Evolutionary conservation across 2,888 invertebrate species (phyloP).

Genomic region (Drosophila anceps): DNA sequence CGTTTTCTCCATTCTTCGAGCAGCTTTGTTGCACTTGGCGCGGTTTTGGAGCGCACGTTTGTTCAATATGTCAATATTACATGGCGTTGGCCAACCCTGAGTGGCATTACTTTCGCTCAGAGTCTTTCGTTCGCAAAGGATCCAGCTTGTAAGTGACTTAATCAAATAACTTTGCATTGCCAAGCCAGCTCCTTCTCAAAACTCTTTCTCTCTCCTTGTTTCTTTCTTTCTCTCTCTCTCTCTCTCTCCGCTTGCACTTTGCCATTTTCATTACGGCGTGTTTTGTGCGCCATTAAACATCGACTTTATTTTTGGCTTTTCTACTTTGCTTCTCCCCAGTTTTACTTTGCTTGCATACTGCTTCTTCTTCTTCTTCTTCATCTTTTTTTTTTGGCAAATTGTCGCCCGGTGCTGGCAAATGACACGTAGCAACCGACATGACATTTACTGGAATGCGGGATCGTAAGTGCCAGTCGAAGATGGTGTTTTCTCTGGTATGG

Average conservation of each 20-base stretch:
- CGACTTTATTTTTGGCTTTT: conserved; percentile 68
- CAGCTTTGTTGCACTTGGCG: conserved; percentile 60
- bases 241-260: conserved; percentile 28
- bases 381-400: conserved; percentile 57
- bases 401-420: conserved; percentile 49
- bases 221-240: neutral
- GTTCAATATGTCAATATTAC: conserved; percentile 82
- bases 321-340: conserved; percentile 4
- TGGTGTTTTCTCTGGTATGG: conserved; percentile 8
- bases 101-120: conserved; percentile 64
- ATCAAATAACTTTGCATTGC: conserved; percentile 79
- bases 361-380: conserved; percentile 16
- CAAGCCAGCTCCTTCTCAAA: neutral
- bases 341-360: neutral
- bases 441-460: conserved; percentile 55
- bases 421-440: conserved; percentile 58
- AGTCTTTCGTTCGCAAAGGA: conserved; percentile 36
- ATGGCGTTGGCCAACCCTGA: conserved; percentile 67
- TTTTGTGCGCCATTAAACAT: conserved; percentile 79
- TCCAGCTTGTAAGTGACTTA: conserved; percentile 74
- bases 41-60: conserved; percentile 72
- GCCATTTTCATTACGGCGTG: conserved; percentile 59
- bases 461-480: conserved; percentile 17
- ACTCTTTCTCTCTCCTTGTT: neutral
- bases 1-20: conserved; percentile 12